Percentiles rank a stretch among this genome's conserved stretches.
phyloP scores from a whole-genome alignment of 2,888 invertebrate species.

The Lochmaea crataegi region DNA sequence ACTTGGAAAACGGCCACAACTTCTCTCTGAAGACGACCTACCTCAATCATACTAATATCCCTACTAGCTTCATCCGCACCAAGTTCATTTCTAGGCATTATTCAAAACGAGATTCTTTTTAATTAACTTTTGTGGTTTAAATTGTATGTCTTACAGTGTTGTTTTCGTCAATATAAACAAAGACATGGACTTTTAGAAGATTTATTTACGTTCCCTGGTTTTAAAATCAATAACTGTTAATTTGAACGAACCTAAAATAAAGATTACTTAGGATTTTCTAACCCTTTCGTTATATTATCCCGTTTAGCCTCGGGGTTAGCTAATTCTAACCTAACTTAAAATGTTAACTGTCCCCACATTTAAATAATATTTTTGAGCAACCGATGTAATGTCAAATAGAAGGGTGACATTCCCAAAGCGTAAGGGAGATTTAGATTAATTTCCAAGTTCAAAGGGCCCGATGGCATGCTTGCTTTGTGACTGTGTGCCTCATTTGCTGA shows the following conservation, averaged over 20 bases:
- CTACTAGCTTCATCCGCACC: too few species aligned
- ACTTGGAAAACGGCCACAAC: too few species aligned
- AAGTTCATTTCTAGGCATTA: too few species aligned
- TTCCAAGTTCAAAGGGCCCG: slow-evolving; percentile 61
- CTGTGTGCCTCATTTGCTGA: slow-evolving; percentile 61
- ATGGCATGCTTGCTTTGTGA: slow-evolving; percentile 60
- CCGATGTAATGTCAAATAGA: slow-evolving; percentile 47
- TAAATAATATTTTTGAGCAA: slow-evolving; percentile 45
- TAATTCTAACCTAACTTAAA: slow-evolving; percentile 31
- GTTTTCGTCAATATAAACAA: not conserved
- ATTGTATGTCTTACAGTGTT: not conserved
- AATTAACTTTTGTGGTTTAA: too few species aligned
- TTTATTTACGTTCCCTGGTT: not conserved
- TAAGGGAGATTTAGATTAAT: slow-evolving; percentile 58
- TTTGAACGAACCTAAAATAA: not conserved
- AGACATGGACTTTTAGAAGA: not conserved
- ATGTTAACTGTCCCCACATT: slow-evolving; percentile 40
- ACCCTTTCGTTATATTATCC: slow-evolving; percentile 9
- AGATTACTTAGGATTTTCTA: slow-evolving; percentile 16
- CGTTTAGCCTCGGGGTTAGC: slow-evolving; percentile 1
- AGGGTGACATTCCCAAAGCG: slow-evolving; percentile 52
- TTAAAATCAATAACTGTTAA: not conserved
- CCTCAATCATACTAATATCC: too few species aligned
- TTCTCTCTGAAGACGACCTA: too few species aligned
- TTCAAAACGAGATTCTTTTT: too few species aligned